A percentile compares a stretch with the other conserved stretches of the same genome.
These are phyloP conservation scores for Epinotia bilunana DNA, from an alignment of 2,888 invertebrate genomes.

Conservation along the genomic window DNA sequence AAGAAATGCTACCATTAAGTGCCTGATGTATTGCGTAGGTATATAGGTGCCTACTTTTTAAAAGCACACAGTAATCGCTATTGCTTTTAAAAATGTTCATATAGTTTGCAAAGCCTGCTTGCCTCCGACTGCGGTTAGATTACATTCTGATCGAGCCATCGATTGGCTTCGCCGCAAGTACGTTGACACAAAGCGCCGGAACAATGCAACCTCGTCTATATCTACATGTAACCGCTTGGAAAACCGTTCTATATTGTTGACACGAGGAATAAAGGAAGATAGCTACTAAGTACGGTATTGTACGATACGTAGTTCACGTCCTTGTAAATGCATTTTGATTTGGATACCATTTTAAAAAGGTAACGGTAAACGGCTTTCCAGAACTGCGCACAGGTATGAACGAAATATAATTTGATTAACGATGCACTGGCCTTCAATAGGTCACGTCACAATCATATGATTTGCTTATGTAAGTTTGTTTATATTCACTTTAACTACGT, in stretches of 20 bases:
- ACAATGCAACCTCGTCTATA: constrained; percentile 16
- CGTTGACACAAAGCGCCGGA: constrained; percentile 15
- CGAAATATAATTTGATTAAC: too few species aligned
- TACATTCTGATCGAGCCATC: constrained; percentile 23
- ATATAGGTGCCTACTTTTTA: too few species aligned
- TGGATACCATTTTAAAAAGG: too few species aligned
- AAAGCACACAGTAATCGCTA: not conserved
- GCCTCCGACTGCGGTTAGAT: constrained; percentile 11
- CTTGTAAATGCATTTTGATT: too few species aligned
- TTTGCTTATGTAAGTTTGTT: too few species aligned
- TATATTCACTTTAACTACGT: too few species aligned
- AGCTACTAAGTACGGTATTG: not conserved
- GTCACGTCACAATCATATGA: too few species aligned
- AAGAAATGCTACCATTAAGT: not conserved
- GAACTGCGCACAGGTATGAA: too few species aligned
- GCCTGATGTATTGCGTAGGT: not conserved
- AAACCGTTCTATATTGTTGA: constrained; percentile 18
- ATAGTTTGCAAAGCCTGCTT: not conserved
- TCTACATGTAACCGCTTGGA: constrained; percentile 18
- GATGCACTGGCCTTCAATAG: too few species aligned
- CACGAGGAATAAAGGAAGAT: not conserved
- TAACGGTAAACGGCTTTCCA: too few species aligned
- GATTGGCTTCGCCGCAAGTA: constrained; percentile 12
- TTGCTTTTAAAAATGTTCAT: not conserved
- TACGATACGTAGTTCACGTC: not conserved